These are phyloP conservation scores for Zaprionus lineosus DNA, from an alignment of 2,888 invertebrate species.

Conservation along the genomic window DNA sequence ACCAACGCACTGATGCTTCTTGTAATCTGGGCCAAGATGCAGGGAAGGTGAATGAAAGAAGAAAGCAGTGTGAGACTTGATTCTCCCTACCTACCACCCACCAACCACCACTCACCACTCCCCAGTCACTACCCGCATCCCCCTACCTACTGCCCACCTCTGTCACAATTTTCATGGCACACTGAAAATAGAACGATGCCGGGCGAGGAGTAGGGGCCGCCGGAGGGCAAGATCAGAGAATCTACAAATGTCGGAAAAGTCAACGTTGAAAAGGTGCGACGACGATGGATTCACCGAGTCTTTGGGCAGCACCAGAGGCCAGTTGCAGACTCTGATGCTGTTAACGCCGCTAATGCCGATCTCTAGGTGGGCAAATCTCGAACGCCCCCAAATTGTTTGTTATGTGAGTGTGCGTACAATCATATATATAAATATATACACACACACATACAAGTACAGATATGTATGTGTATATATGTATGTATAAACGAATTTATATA, in stretches of 20 bases:
- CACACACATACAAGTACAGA: slow-evolving; percentile 2
- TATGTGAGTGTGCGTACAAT: slow-evolving; percentile 8
- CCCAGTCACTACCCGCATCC: too few relatives aligned
- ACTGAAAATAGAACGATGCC: slow-evolving; percentile 67
- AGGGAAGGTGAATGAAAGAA: slow-evolving; percentile 44
- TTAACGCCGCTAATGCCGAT: slow-evolving; percentile 10
- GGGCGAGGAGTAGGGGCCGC: background rate
- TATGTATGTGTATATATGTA: slow-evolving; percentile 9
- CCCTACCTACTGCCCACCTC: slow-evolving; percentile 6
- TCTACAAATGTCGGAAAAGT: slow-evolving; percentile 44
- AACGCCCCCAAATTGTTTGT: slow-evolving; percentile 35
- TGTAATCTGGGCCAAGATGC: slow-evolving; percentile 1
- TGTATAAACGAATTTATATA: slow-evolving; percentile 2
- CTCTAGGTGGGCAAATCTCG: slow-evolving; percentile 35
- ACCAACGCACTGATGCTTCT: slow-evolving; percentile 15
- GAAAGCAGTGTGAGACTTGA: slow-evolving; percentile 16
- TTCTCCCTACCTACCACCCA: background rate
- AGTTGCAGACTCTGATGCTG: slow-evolving; percentile 5
- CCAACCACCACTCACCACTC: too few relatives aligned
- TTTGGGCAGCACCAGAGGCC: slow-evolving; percentile 32
- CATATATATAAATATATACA: slow-evolving; percentile 6
- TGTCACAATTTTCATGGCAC: slow-evolving; percentile 56
- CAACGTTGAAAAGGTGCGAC: slow-evolving; percentile 45
- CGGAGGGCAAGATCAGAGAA: slow-evolving; percentile 29
- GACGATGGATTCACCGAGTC: slow-evolving; percentile 24